Conservation (phyloP, 2,113 vertebrate genomes). For the Hirundichthys speculiger region DNA sequence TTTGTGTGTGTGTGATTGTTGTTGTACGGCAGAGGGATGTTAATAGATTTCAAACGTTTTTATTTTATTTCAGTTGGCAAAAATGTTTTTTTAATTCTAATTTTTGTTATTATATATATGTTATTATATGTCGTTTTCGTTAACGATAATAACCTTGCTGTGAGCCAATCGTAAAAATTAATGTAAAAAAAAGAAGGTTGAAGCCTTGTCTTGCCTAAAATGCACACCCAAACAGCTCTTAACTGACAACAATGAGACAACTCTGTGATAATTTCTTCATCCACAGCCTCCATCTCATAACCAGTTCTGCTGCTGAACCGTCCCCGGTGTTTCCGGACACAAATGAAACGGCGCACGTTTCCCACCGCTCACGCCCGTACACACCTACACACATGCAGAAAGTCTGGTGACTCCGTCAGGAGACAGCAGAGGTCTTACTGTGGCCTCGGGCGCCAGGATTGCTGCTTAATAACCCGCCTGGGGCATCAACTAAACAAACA, state of each 20-base stretch:
- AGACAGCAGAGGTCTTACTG: constrained; percentile 67
- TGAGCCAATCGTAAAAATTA: too few relatives aligned
- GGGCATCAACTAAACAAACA: constrained; percentile 64
- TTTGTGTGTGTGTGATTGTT: too few relatives aligned
- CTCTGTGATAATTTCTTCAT: constrained; percentile 19
- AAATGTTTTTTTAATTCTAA: too few relatives aligned
- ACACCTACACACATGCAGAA: constrained; percentile 20
- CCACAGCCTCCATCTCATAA: not conserved
- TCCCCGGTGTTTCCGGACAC: constrained; percentile 17
- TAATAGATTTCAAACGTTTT: too few relatives aligned
- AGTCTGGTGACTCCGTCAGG: constrained; percentile 51
- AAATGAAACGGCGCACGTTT: constrained; percentile 38
- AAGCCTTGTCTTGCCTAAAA: too few relatives aligned
- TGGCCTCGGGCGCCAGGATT: constrained; percentile 71
- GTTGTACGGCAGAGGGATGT: too few relatives aligned
- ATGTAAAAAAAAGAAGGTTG: too few relatives aligned
- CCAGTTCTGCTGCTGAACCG: constrained; percentile 3
- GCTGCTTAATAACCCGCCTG: constrained; percentile 72
- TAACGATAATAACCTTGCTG: too few relatives aligned
- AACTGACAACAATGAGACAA: too few relatives aligned
- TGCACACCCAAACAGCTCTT: not conserved
- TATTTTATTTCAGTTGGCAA: too few relatives aligned
- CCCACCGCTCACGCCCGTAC: constrained; percentile 23
- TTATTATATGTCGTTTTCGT: too few relatives aligned
- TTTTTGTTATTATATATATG: too few relatives aligned